Evolutionary conservation across 2,797 vertebrate species (phyloP), one percentile per base, ranked within the genome.

Genomic region (Scarus forsteni): DNA sequence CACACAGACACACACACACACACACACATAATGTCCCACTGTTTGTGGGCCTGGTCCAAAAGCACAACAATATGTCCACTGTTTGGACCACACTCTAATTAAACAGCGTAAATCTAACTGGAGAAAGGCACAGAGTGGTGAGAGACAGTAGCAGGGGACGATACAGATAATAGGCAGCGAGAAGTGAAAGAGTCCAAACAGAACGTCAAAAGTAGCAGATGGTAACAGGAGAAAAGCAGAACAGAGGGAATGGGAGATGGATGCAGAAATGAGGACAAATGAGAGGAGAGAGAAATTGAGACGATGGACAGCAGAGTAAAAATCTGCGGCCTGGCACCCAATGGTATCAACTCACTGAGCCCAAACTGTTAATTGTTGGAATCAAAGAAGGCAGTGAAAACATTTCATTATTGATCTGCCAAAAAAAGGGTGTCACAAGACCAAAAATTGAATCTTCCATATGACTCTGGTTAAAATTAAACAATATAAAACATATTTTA

Each of bases 1-100:
- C 38, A 60, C 48, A 56, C 56, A 35, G 13, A 52, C 55, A 57
- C 11, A 66, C 38, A 68, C 44, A 50, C 66, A 57, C 59, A 65
- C 18, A 66, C 66, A 82, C 74, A 79, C 74, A 77, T 11, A 76
- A 75, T 73, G 68, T 73, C 88, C 79, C 36, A 70, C 85, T 86
- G 87, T 68, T 87, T 43, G 39, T 70, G 79, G 69, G 71, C 72
- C 71, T 58, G 10, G 60, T 85, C 85, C 86, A 78, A 78, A 81
- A 57, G 65, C 60, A 75, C 75, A 85, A 91, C 89, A 91, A 92
- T 88, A 88, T 85, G 81, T 84, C 88, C 80, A 80, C 76, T 88
- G 87, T 91, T 91, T 83, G 80, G 69, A 78, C 77, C 60, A 57
- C 79, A 71, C 70, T 84, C 84, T 91, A 84, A 90, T 90, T 91